These are phyloP conservation scores for Zootoca vivipara DNA, from an alignment of 2,113 vertebrate species.

Conservation along the genomic window DNA sequence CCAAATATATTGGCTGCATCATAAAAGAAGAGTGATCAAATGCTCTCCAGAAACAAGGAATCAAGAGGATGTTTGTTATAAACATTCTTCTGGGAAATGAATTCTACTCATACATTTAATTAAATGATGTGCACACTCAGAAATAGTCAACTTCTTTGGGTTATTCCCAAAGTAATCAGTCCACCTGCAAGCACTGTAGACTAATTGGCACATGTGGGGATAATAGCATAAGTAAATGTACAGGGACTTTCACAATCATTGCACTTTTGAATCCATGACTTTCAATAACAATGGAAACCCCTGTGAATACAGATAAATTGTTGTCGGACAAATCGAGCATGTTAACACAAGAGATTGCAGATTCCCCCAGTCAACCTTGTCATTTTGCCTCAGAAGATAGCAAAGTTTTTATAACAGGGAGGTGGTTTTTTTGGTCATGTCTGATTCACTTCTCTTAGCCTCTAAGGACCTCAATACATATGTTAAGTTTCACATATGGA, in stretches of 20 bases:
- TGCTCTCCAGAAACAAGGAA: slow-evolving; percentile 50
- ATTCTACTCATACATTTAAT: slow-evolving; percentile 52
- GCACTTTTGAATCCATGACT: slow-evolving; percentile 42
- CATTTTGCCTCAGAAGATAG: slow-evolving; percentile 31
- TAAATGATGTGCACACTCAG: slow-evolving; percentile 38
- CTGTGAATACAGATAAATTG: slow-evolving; percentile 27
- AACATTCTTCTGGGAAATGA: slow-evolving; percentile 53
- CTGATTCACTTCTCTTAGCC: slow-evolving; percentile 1
- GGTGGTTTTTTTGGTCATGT: background rate
- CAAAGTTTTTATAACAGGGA: background rate
- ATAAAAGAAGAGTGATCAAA: slow-evolving; percentile 57
- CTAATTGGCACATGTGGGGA: slow-evolving; percentile 74
- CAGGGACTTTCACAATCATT: slow-evolving; percentile 52
- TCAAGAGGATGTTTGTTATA: slow-evolving; percentile 30
- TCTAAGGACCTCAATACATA: background rate
- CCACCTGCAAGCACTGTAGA: slow-evolving; percentile 58
- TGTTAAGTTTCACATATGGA: background rate
- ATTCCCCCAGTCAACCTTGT: fast-evolving
- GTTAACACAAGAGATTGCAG: slow-evolving; percentile 3
- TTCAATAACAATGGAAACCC: slow-evolving; percentile 62
- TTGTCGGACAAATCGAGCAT: slow-evolving; percentile 21
- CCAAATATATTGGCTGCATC: slow-evolving; percentile 21
- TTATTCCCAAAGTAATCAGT: slow-evolving; percentile 65
- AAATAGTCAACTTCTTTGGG: slow-evolving; percentile 56
- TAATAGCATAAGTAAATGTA: slow-evolving; percentile 52